A percentile compares a stretch with the other conserved stretches of the same genome.
These are phyloP conservation scores for Drosophila mimetica DNA, from an alignment of 2,888 invertebrate genomes.

Conservation along the genomic window DNA sequence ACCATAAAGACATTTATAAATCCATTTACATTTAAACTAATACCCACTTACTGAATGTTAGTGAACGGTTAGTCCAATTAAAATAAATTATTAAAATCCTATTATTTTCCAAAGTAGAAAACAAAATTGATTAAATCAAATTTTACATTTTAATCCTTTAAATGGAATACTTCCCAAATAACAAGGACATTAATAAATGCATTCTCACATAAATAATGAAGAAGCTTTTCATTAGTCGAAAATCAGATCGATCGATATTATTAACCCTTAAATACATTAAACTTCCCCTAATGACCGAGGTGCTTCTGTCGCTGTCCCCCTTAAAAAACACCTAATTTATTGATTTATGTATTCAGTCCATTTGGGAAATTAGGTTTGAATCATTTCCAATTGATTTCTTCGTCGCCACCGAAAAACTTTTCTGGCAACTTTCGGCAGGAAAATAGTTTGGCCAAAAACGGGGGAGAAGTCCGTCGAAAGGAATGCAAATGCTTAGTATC, in stretches of 20 bases:
- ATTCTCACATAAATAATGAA: too few relatives aligned
- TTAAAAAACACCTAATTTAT: constrained; percentile 49
- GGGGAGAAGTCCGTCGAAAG: background rate
- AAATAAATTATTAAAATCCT: too few relatives aligned
- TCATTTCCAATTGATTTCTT: constrained; percentile 32
- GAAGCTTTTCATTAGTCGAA: constrained; percentile 1
- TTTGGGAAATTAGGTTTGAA: constrained; percentile 40
- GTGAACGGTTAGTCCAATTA: too few relatives aligned
- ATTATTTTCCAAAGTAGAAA: too few relatives aligned
- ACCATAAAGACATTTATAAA: too few relatives aligned
- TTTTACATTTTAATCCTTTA: too few relatives aligned
- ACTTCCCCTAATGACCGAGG: constrained; percentile 17
- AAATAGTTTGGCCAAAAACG: constrained; percentile 16
- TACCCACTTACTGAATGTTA: too few relatives aligned
- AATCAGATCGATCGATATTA: constrained; percentile 23
- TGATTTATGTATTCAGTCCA: constrained; percentile 51
- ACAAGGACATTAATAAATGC: too few relatives aligned
- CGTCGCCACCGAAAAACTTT: constrained; percentile 21
- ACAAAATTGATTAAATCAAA: too few relatives aligned
- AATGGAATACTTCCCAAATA: too few relatives aligned
- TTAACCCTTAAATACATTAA: constrained; percentile 18
- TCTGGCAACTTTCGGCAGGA: constrained; percentile 29
- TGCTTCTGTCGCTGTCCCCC: constrained; percentile 8
- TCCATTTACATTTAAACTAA: too few relatives aligned
- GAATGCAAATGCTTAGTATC: constrained; percentile 36